phyloP scores from a whole-genome alignment of 1,140 invertebrate species.

The Sycophila sp. region DNA sequence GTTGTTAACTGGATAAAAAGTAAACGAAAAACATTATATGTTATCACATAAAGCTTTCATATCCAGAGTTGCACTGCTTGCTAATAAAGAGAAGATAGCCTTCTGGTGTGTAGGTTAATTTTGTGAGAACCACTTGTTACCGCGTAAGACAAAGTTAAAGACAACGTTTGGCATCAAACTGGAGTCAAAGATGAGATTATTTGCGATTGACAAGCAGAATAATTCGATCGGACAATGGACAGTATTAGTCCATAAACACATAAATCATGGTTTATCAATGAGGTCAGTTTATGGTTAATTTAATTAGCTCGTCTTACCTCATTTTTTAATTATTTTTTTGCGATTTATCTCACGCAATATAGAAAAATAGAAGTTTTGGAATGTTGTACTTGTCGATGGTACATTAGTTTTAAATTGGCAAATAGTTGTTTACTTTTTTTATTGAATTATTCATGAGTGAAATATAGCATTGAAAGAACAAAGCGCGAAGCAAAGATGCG shows the following conservation, averaged over 20 bases:
- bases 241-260: conserved; percentile 35
- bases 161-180: conserved; percentile 17
- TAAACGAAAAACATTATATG: conserved; percentile 12
- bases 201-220: conserved; percentile 27
- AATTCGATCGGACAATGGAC: conserved; percentile 26
- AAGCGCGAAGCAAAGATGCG: conserved; percentile 11
- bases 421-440: conserved; percentile 13
- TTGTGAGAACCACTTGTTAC: conserved; percentile 36
- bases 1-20: conserved; percentile 18
- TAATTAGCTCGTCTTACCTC: conserved; percentile 33
- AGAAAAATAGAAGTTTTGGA: conserved; percentile 24
- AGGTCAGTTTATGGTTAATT: conserved; percentile 32
- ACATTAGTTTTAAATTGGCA: conserved; percentile 23
- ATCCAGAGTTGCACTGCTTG: conserved; percentile 25
- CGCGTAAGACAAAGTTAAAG: conserved; percentile 35
- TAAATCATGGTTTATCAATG: conserved; percentile 24
- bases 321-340: conserved; percentile 32
- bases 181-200: conserved; percentile 33
- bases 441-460: conserved; percentile 5
- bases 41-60: conserved; percentile 30
- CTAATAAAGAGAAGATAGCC: neutral
- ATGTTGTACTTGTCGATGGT: conserved; percentile 16
- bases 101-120: conserved; percentile 36
- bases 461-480: conserved; percentile 14
- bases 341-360: conserved; percentile 4